Base-by-base conservation (phyloP, 2,888 invertebrate species). In the Corbicula japonica region DNA sequence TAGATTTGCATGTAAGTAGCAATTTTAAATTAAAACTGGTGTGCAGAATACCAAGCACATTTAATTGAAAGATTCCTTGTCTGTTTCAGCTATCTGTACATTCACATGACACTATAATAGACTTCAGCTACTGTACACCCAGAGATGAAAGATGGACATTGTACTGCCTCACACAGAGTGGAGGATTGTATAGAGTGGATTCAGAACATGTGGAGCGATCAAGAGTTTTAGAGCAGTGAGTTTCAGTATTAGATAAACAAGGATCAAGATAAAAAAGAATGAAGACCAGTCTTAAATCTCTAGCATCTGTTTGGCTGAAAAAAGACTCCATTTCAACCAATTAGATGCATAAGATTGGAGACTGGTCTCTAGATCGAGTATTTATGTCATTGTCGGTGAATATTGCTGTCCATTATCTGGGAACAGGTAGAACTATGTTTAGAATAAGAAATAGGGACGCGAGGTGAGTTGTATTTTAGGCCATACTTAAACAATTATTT, bases 91-190 rank as follows among this genome's bases (percentile, higher is more conserved):
- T n/a, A n/a, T n/a, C n/a, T n/a, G n/a, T n/a, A n/a, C n/a, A n/a
- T n/a, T n/a, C n/a, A n/a, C n/a, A n/a, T n/a, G n/a, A n/a, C n/a
- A n/a, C n/a, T n/a, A n/a, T n/a, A n/a, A n/a, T n/a, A n/a, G n/a
- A n/a, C n/a, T n/a, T n/a, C n/a, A n/a, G n/a, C n/a, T n/a, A n/a
- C n/a, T n/a, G n/a, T n/a, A n/a, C n/a, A n/a, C n/a, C n/a, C n/a
- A n/a, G n/a, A n/a, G 66, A 41, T 54, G 41, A 41, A 28, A 38
- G 54, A 6, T 35, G 54, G 52, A 23, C 30, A 18, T n/a, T 66
- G 41, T 54, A 54, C 12, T 52, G 66, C 21, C 52, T 66, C 18
- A 18, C 66, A 28, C 18, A 38, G 52, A 41, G 1, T 12, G 66
- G 66, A 26, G 8, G 30, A 35, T 23, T 54, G 21, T 66, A 38